Evolutionary conservation across 2,113 vertebrate species (phyloP), one percentile per base, ranked within the genome.

Genomic region (Phalacrocorax pelagicus): DNA sequence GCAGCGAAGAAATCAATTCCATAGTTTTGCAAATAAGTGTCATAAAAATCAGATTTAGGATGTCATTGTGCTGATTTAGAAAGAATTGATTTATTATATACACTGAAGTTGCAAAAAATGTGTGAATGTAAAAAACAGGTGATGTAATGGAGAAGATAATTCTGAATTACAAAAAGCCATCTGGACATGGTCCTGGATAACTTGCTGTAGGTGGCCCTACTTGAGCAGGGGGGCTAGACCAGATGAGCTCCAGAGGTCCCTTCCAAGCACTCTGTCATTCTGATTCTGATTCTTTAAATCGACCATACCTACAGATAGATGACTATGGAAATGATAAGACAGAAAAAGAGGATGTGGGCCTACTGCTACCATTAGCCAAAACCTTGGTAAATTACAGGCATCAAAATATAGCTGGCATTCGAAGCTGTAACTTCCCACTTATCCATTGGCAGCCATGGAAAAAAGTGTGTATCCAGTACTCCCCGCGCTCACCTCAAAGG

Each of bases 41-140:
- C 38, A 57, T 91, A 79, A 92, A 95, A 96, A 92, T 96, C 47
- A 81, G n/a, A 66, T 94, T 92, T 72, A 75, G 22, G 77, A 89
- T 79, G 44, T 82, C 15, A 59, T 77, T 91, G 32, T 92, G 69
- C 23, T 98, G 69, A 91, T 94, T 95, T 82, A 92, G 77, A 90
- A 96, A 79, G 2, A 90, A 87, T 40, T 38, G 78, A 91, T 96
- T 96, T 86, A 69, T 95, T 95, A 66, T 66, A 92, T 95, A 88
- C 59, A 58, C 24, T 51, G 51, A 38, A 54, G 9, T 69, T 72
- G 69, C 51, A 86, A 80, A 92, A 90, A 72, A 61, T 5, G 5
- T 23, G 32, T 91, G 47, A 59, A 70, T 59, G 17, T 69, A 54
- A 71, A 92, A 94, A 71, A 4, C 4, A 72, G 9, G 30, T 85